Percentiles rank a stretch among this genome's conserved stretches.
Evolutionary conservation across 2,888 invertebrate species (phyloP).

Genomic region (Holacanthella duospinosa): DNA sequence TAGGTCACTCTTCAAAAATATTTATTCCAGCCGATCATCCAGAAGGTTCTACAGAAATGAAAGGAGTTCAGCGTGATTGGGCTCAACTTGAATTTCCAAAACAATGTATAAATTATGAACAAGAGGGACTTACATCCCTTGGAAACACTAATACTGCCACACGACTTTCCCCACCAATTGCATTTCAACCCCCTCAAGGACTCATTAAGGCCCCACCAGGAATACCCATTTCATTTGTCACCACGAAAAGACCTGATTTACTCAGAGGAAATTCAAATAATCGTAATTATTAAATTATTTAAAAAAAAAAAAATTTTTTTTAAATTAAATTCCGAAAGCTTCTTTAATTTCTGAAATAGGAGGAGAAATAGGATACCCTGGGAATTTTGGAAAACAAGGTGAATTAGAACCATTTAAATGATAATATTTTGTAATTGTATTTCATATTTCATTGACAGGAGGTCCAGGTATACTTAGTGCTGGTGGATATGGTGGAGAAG

Average conservation of each 20-base stretch:
- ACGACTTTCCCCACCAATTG: background rate
- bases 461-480: background rate
- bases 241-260: background rate
- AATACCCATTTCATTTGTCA: background rate
- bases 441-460: background rate
- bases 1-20: conserved; percentile 57
- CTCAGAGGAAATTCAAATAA: background rate
- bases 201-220: background rate
- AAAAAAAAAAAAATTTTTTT: too few relatives aligned
- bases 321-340: too few relatives aligned
- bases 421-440: background rate
- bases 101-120: conserved; percentile 47
- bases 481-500: conserved; percentile 2
- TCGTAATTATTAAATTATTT: too few relatives aligned
- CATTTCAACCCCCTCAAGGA: background rate
- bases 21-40: conserved; percentile 44
- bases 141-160: background rate
- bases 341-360: too few relatives aligned
- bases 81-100: conserved; percentile 59
- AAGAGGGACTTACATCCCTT: background rate
- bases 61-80: conserved; percentile 55
- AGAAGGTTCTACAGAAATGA: conserved; percentile 32
- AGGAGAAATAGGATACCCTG: conserved; percentile 1
- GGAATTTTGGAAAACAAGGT: background rate
- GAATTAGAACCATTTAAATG: background rate